A percentile compares a stretch with the other conserved stretches of the same genome.
phyloP scores from a whole-genome alignment of 2,113 vertebrate species.

The Orcinus orca region DNA sequence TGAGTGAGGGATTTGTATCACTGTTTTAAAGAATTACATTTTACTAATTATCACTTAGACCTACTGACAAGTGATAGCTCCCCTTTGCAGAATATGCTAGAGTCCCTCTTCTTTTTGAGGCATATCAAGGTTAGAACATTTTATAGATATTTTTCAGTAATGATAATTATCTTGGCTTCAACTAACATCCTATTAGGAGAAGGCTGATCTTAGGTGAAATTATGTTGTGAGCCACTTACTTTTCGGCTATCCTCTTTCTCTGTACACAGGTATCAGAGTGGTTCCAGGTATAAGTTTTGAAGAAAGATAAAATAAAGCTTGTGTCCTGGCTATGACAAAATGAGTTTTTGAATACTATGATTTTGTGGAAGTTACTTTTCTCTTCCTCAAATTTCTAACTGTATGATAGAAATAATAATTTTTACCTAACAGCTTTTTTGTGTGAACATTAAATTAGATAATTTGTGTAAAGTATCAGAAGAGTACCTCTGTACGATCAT shows the following conservation, averaged over 20 bases:
- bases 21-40: background rate
- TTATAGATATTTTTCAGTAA: background rate
- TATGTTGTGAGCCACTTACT: background rate
- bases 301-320: background rate
- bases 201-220: background rate
- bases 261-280: background rate
- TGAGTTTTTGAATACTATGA: background rate
- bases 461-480: conserved; percentile 37
- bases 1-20: background rate
- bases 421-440: background rate
- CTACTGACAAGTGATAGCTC: background rate
- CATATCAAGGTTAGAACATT: background rate
- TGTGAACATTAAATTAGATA: conserved; percentile 2
- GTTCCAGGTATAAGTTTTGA: background rate
- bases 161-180: background rate
- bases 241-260: background rate
- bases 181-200: background rate
- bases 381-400: conserved; percentile 15
- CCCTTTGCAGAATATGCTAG: background rate
- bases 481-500: background rate
- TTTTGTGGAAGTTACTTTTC: background rate
- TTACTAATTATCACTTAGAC: background rate
- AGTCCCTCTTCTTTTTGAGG: background rate
- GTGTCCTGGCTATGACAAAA: background rate
- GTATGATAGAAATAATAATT: background rate